Evolutionary conservation across 2,888 invertebrate genomes (phyloP).

Genomic region (Liodrosophila aerea): DNA sequence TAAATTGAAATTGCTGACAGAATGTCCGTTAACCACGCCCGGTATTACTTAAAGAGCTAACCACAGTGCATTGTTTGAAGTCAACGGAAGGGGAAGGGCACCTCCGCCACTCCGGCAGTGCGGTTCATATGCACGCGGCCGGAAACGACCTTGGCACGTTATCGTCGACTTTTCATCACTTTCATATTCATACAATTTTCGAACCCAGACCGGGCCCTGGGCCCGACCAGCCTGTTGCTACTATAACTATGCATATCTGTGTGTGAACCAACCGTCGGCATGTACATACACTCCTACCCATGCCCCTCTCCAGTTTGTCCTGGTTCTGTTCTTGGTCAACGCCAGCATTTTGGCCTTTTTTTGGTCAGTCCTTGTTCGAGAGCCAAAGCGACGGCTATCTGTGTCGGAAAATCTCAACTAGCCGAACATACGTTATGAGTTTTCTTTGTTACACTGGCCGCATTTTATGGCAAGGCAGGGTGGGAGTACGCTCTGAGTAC

Average conservation of each 20-base stretch:
- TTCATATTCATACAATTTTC: constrained; percentile 77
- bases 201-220: constrained; percentile 19
- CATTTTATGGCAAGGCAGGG: constrained; percentile 27
- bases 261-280: constrained; percentile 28
- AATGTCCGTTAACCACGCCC: constrained; percentile 56
- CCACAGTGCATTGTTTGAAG: constrained; percentile 69
- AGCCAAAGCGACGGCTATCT: constrained; percentile 51
- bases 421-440: constrained; percentile 68
- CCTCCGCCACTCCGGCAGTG: constrained; percentile 43
- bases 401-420: constrained; percentile 73
- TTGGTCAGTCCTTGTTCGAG: constrained; percentile 15
- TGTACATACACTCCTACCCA: constrained; percentile 15
- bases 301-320: constrained; percentile 9
- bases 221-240: not conserved
- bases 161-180: constrained; percentile 77
- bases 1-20: constrained; percentile 67
- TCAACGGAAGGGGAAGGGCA: constrained; percentile 32
- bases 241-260: constrained; percentile 38
- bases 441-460: constrained; percentile 65
- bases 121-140: constrained; percentile 78
- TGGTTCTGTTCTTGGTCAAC: no score
- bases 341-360: constrained; percentile 28
- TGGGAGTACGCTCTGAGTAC: constrained; percentile 2
- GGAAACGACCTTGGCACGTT: constrained; percentile 79
- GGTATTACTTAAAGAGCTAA: constrained; percentile 61